phyloP scores from a whole-genome alignment of 1,140 invertebrate species.

The Alviniconcha marisindica region DNA sequence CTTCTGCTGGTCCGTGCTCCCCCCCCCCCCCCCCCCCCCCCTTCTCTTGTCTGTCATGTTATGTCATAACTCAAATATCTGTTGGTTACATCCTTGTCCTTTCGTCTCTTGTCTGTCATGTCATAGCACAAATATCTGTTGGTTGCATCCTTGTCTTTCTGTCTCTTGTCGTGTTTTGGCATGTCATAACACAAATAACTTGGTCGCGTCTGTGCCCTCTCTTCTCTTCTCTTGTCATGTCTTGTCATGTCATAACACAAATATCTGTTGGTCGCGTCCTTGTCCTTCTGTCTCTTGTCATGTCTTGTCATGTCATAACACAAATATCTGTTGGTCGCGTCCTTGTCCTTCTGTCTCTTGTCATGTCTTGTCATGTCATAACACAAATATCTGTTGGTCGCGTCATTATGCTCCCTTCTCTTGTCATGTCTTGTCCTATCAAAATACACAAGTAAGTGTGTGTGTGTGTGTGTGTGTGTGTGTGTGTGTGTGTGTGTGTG shows the following conservation, averaged over 20 bases:
- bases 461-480: constrained; percentile 10
- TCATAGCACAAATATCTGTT: neutral
- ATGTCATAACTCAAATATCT: neutral
- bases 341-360: neutral
- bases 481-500: constrained; percentile 3
- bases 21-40: neutral
- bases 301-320: no score
- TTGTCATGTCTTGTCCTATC: no score
- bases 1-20: constrained; percentile 64
- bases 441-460: neutral
- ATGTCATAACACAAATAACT: no score
- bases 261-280: no score
- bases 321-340: no score
- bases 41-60: neutral
- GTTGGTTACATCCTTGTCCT: neutral
- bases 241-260: no score
- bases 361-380: neutral
- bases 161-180: neutral
- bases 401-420: no score
- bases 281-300: no score
- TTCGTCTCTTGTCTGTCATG: neutral
- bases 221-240: neutral
- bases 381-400: no score
- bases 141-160: neutral
- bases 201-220: no score